Evolutionary conservation across 23 tunicate genomes (phyloP), one percentile per base, ranked within the genome.

Genomic region (Halocynthia roretzi): DNA sequence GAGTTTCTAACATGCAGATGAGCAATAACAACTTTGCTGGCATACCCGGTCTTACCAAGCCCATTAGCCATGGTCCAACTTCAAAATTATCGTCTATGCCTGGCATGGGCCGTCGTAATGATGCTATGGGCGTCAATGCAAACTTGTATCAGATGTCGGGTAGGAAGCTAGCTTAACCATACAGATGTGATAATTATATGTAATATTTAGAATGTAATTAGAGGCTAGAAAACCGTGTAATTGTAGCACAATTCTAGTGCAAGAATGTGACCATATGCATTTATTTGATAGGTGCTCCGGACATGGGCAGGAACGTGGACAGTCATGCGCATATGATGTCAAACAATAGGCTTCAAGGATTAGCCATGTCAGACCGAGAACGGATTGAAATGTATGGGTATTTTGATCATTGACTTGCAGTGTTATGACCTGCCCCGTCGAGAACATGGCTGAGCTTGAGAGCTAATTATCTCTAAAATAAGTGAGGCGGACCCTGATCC

Each of bases 371-470:
- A 7, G 92, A 86, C 62, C 76, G 92, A 6, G 92, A 86, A 75
- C 77, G 92, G 15, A 86, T 86, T 15, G 92, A 86, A 72, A 86
- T 76, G 92, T 85, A 62, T 76, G 57, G 19, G 22, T 11, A 48
- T 8, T 20, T 65, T 65, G 0, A 9, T 65, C 19, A 11, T 65
- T 8, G 0, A 65, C 19, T 65, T 5, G 1, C 31, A 11, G 5
- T 65, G 48, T 2, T 65, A 20, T 65, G 2, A 15, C 19, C 9
- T 65, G 70, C 70, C 31, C 5, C 5, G 15, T 10, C 31, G 5
- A 10, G 48, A 65, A 20, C 70, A 65, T 0, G 9, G 9, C 70
- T 65, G 22, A 65, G 70, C 31, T 48, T 65, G 70, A 65, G 5
- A 65, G 31, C 19, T 10, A 5, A 9, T 10, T 65, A 10, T 65